phyloP scores from a whole-genome alignment of 2,113 vertebrate species.

The Tringa solitaria region DNA sequence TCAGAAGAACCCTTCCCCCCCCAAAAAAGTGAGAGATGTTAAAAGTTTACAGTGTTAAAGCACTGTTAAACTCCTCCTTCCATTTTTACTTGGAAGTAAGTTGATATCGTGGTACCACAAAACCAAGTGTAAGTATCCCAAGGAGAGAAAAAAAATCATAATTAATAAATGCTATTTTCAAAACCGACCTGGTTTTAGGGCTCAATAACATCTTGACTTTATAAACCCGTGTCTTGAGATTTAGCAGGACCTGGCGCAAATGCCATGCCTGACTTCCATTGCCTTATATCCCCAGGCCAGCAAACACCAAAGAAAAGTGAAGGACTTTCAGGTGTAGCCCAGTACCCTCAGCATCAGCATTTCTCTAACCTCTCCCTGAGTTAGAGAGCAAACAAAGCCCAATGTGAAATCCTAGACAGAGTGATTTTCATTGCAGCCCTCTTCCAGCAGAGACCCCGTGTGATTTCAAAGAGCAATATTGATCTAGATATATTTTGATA shows the following conservation, averaged over 20 bases:
- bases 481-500: constrained; percentile 7
- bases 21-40: background rate
- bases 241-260: background rate
- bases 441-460: background rate
- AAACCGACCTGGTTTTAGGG: background rate
- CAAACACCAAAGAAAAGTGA: background rate
- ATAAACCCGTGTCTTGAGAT: background rate
- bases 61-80: background rate
- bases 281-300: background rate
- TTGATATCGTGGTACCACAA: background rate
- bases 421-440: background rate
- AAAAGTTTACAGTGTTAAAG: background rate
- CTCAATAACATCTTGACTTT: background rate
- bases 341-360: background rate
- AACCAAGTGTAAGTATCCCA: background rate
- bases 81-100: background rate
- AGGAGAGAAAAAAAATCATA: background rate
- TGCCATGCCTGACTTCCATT: background rate
- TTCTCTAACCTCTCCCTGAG: background rate
- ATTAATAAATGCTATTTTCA: background rate
- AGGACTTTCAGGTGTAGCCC: background rate
- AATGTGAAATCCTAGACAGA: background rate
- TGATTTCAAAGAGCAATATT: background rate
- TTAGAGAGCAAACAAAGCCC: background rate
- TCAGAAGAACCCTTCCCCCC: background rate